These are phyloP conservation scores for Sesamia inferens DNA, from an alignment of 2,888 invertebrate genomes.

Conservation along the genomic window DNA sequence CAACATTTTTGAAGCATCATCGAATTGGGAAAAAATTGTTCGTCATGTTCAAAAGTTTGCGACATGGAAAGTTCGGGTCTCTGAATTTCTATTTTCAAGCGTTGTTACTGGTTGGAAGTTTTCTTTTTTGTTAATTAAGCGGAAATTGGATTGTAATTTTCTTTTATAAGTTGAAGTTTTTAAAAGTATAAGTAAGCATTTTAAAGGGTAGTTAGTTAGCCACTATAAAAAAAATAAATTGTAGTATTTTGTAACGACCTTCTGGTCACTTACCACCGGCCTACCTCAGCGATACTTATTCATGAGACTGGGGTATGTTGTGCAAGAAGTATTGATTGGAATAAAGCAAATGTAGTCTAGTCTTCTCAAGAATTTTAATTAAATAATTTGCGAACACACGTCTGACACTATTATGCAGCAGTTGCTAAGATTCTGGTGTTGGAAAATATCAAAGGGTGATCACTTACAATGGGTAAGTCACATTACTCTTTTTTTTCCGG, in stretches of 20 bases:
- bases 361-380: too few relatives aligned
- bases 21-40: slow-evolving; percentile 19
- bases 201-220: slow-evolving; percentile 10
- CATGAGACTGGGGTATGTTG: too few relatives aligned
- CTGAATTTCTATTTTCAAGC: slow-evolving; percentile 36
- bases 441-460: too few relatives aligned
- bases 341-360: too few relatives aligned
- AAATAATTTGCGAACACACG: too few relatives aligned
- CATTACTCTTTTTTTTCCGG: too few relatives aligned
- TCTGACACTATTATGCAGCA: too few relatives aligned
- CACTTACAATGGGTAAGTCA: too few relatives aligned
- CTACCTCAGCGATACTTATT: too few relatives aligned
- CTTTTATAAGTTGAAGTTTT: slow-evolving; percentile 23
- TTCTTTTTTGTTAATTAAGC: slow-evolving; percentile 42
- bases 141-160: slow-evolving; percentile 38
- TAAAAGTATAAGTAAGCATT: background rate
- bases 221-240: background rate
- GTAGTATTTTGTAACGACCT: background rate
- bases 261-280: too few relatives aligned
- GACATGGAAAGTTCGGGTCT: slow-evolving; percentile 45
- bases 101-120: slow-evolving; percentile 31
- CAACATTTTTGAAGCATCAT: slow-evolving; percentile 39
- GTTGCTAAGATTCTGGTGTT: too few relatives aligned
- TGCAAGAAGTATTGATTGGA: too few relatives aligned
- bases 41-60: slow-evolving; percentile 38